Percentiles rank a stretch among this genome's conserved stretches.
phyloP scores from a whole-genome alignment of 2,888 invertebrate genomes.

The Polia nebulosa region DNA sequence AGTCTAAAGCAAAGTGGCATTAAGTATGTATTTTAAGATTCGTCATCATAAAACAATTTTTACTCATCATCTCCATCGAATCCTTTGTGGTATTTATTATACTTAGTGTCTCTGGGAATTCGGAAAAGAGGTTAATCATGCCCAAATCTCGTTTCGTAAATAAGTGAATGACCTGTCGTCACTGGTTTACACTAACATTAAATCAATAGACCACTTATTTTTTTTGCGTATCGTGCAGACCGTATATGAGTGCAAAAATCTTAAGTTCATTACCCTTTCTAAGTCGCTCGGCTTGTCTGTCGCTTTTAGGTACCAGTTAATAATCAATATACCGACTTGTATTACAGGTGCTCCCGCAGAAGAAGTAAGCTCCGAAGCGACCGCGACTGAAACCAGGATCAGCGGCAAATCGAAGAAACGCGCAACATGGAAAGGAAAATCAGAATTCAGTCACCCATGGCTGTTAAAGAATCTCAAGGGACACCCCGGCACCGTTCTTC shows the following conservation, averaged over 20 bases:
- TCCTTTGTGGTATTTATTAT: background rate
- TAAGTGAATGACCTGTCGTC: conserved; percentile 58
- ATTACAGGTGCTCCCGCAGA: conserved; percentile 79
- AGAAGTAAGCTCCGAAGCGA: conserved; percentile 78
- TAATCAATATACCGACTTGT: conserved; percentile 30
- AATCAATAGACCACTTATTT: conserved; percentile 51
- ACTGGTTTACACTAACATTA: conserved; percentile 43
- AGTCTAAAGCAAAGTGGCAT: conserved; percentile 47
- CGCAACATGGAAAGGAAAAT: conserved; percentile 87
- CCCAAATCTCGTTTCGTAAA: conserved; percentile 21
- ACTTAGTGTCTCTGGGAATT: conserved; percentile 10
- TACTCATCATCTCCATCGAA: conserved; percentile 16
- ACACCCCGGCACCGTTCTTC: conserved; percentile 94
- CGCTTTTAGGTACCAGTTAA: conserved; percentile 30
- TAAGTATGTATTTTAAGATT: conserved; percentile 35
- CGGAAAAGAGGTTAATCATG: conserved; percentile 20
- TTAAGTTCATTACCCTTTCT: conserved; percentile 62
- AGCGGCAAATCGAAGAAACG: conserved; percentile 90
- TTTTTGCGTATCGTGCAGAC: conserved; percentile 44
- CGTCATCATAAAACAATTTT: conserved; percentile 41
- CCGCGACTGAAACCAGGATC: conserved; percentile 75
- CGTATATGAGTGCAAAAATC: conserved; percentile 57
- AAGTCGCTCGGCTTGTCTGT: conserved; percentile 19
- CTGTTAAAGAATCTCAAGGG: conserved; percentile 95
- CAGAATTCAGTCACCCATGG: conserved; percentile 94